Base-by-base conservation (phyloP, 2,797 vertebrate genomes). In the Microhierax caerulescens region DNA sequence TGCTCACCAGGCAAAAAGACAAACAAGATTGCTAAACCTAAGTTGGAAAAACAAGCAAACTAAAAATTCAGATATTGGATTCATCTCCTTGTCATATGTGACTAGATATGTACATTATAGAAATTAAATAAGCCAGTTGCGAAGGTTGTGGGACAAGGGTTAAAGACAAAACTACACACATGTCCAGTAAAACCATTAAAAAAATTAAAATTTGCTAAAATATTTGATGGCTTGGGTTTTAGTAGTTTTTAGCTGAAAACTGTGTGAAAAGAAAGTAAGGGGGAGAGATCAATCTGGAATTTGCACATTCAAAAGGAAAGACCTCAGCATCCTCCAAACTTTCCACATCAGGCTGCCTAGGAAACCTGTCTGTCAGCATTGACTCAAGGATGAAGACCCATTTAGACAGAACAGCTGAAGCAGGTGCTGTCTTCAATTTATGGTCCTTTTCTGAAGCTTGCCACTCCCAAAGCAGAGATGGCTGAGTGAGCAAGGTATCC, bases 351-450 rank as follows among this genome's bases (percentile, higher is more conserved):
- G 41, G 23, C 41, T 90, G 43, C 24, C 41, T 34, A 64, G 80
- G n/a, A 88, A 93, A 74, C 11, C 8, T 54, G 13, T 23, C 39
- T 65, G 13, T n/a, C 57, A 57, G 12, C 0, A 0, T 60, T 80
- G 36, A 53, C 28, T 32, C 0, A 0, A 75, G n/a, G 11, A 36
- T 56, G 61, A 67, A 41, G 39, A 69, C 30, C 43, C 8, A 11
- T 34, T 77, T 59, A 68, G 36, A 16, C 20, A 81, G 37, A 84
- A 25, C 16, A 74, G 30, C 10, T 82, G 19, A 72, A 89, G 48
- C 4, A 78, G 10, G 20, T 17, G 32, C 16, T 65, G 21, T 30
- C 27, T 45, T 88, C 6, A 5, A 2, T 82, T 93, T 77, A 36
- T 83, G 22, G 15, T 48, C 32, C 24, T 77, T 77, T 81, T 39